These are phyloP conservation scores for Chirona hameri DNA, from an alignment of 2,888 invertebrate species.

Conservation along the genomic window DNA sequence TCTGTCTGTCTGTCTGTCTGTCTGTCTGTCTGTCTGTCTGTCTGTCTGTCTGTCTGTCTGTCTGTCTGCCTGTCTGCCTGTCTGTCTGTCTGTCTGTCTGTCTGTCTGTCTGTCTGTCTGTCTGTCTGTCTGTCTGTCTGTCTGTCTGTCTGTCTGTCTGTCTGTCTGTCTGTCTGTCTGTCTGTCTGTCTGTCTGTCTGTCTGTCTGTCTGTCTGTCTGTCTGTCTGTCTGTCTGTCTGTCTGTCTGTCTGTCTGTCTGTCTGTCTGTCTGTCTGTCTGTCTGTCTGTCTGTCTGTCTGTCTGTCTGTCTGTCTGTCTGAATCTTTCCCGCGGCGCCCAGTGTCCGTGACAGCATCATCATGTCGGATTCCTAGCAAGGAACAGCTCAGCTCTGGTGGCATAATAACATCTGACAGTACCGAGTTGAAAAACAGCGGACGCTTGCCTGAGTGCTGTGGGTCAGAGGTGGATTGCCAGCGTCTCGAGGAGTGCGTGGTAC, in stretches of 20 bases:
- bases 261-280: neutral
- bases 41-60: slow-evolving; percentile 26
- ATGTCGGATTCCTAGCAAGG: no score
- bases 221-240: slow-evolving; percentile 3
- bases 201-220: neutral
- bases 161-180: neutral
- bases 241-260: neutral
- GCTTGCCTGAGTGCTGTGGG: no score
- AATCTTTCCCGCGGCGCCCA: no score
- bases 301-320: neutral
- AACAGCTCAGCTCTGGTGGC: no score
- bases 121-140: slow-evolving; percentile 28
- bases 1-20: neutral
- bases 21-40: slow-evolving; percentile 13
- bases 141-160: slow-evolving; percentile 11
- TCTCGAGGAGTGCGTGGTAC: no score
- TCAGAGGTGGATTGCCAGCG: no score
- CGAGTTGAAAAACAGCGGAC: no score
- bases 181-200: no score
- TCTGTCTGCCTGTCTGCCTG: no score
- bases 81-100: slow-evolving; percentile 12
- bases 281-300: neutral
- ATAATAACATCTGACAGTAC: no score
- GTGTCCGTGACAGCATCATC: no score
- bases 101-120: slow-evolving; percentile 29